Base-by-base conservation (phyloP, 2,797 vertebrate species). In the Alectoris magna region DNA sequence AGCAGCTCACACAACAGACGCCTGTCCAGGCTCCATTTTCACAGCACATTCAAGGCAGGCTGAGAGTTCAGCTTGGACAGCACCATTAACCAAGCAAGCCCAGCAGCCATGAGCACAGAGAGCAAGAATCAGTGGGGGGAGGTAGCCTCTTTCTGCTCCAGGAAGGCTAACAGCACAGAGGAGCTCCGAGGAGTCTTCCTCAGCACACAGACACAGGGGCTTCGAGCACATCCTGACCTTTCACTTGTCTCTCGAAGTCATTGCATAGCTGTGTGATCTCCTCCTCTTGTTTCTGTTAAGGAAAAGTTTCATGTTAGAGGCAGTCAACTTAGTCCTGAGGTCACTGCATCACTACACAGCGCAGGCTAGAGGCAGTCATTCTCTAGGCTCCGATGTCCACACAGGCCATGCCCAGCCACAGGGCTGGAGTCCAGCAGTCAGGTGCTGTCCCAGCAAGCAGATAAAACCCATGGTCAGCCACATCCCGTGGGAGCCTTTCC, bases 231-330 rank as follows among this genome's bases (percentile, higher is more conserved):
- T 18, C 79, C 97, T 97, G 88, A 99, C 99, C 99, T 98, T 94
- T 94, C 31, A 98, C 94, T 97, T 98, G 97, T 88, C 97, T 98
- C 95, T 99, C 98, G 9, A 98, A 98, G 89, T 97, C 91, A 0
- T 88, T 97, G 67, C 97, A 96, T 59, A 98, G 91, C 93, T 79
- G 91, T 19, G 97, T 97, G 49, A 98, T 96, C 94, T 98, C 98
- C 94, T 99, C 97, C 3, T 98, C 76, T 6, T 98, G 98, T 97
- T 98, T 98, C 99, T 99, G 98, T 95, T 69, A 59, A 95, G 81
- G 82, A 17, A 12, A 89, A 79, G 36, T 11, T 14, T 10, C 0
- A 0, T 1, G 18, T 83, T 2, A 44, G 90, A 39, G 71, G 13
- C 19, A 23, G 36, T 39, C 11, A 29, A 66, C 3, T 41, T 53